These are phyloP conservation scores for Sphenopsis melanotis DNA, from an alignment of 2,797 vertebrate genomes.

Conservation along the genomic window DNA sequence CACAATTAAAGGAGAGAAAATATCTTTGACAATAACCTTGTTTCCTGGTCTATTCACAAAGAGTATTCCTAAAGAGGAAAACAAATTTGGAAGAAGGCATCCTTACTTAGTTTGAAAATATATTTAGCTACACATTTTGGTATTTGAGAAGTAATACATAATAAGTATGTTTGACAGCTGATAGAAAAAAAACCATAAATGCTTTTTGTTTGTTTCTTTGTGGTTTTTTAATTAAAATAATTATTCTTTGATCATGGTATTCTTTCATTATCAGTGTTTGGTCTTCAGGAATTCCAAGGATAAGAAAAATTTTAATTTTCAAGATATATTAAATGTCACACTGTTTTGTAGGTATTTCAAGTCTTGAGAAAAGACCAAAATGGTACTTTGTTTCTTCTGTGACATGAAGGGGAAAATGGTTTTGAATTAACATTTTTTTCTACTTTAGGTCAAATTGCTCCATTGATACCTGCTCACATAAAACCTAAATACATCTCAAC, in stretches of 20 bases:
- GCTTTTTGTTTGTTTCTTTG: fast-evolving
- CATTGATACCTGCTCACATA: neutral
- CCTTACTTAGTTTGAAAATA: neutral
- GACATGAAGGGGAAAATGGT: neutral
- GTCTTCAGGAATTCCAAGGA: neutral
- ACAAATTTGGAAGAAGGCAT: neutral
- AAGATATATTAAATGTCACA: neutral
- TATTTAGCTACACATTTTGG: neutral
- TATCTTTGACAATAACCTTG: neutral
- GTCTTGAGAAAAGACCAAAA: neutral
- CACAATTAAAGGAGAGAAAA: neutral
- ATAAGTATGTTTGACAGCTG: neutral
- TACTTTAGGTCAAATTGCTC: neutral
- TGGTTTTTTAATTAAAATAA: neutral
- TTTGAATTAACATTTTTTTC: neutral
- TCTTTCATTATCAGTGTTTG: neutral
- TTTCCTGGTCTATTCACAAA: neutral
- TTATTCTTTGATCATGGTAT: neutral
- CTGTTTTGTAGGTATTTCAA: neutral
- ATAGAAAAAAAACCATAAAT: neutral
- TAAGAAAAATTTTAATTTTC: neutral
- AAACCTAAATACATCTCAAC: neutral
- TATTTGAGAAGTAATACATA: neutral
- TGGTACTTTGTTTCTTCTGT: neutral
- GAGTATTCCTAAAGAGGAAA: neutral